phyloP scores from a whole-genome alignment of 1,140 invertebrate genomes.

The Sarcophaga bullata region DNA sequence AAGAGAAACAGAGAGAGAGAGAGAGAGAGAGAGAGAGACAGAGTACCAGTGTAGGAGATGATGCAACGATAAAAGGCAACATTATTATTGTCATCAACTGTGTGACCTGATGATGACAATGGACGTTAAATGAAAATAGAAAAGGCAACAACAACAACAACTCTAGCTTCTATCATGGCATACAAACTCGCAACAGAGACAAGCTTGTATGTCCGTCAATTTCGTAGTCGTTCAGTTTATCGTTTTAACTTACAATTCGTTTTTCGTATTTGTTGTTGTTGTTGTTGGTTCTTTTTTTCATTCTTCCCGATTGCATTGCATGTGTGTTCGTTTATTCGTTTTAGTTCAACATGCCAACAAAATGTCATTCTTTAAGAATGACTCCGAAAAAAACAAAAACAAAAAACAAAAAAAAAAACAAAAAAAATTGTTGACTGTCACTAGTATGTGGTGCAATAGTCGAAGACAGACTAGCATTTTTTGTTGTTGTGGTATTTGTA shows the following conservation, averaged over 20 bases:
- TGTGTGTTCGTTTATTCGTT: conserved; percentile 6
- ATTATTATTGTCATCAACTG: conserved; percentile 9
- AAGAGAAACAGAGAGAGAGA: neutral
- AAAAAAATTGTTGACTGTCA: conserved; percentile 24
- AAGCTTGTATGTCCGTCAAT: neutral
- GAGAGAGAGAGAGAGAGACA: neutral
- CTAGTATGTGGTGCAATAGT: neutral
- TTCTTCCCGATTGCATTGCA: neutral
- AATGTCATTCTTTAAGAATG: conserved; percentile 10
- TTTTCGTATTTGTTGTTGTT: neutral
- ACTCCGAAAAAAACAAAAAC: too few relatives aligned
- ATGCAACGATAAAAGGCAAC: neutral
- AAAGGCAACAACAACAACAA: neutral
- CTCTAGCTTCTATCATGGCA: too few relatives aligned
- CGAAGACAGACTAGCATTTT: neutral
- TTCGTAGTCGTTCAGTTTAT: neutral
- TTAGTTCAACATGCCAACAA: conserved; percentile 21
- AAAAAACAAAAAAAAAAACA: neutral
- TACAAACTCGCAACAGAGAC: too few relatives aligned
- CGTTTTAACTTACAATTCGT: neutral
- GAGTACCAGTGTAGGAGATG: neutral
- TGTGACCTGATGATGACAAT: conserved; percentile 3
- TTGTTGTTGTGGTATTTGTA: conserved; percentile 9
- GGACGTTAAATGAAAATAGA: neutral
- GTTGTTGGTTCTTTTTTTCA: neutral